Base-by-base conservation (phyloP, 2,888 invertebrate genomes). In the Branchellion lobata region DNA sequence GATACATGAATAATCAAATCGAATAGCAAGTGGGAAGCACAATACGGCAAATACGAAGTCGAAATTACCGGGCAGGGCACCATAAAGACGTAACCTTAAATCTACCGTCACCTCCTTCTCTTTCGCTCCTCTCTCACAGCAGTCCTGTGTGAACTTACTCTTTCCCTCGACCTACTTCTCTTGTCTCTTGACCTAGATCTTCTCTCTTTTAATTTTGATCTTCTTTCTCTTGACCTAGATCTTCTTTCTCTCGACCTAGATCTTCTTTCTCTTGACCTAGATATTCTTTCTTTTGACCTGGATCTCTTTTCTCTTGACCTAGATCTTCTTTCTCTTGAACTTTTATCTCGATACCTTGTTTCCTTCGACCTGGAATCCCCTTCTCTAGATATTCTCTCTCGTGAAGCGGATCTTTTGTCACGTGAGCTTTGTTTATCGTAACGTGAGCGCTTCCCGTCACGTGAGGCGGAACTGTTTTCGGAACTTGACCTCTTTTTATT, bases 401-500 rank as follows among this genome's bases (percentile, higher is more conserved):
- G 5, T 65, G 65, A 65, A 8, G 8, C 24, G n/a, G 73, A 34
- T 14, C 73, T 73, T 33, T 40, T 34, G 73, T 29, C 53, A 27
- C 51, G 33, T 75, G 51, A n/a, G 51, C 1, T 75, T 47, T 47
- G 29, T 27, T 53, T 75, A 21, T 21, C 27, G 24, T 18, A 24
- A 11, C 57, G 29, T 8, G 18, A 40, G 33, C 31, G 21, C 57
- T 40, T 47, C 31, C 36, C 5, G 40, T 51, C 36, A 34, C 51
- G 5, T 27, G 27, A 47, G 68, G 71, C 33, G 11, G 29, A 31
- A 5, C 65, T 78, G 33, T 57, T 33, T 21, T 40, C 36, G 40
- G 72, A 68, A 27, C 47, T 80, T 18, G 78, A 53, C 34, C 73
- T 78, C n/a, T 68, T 79, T 34, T 69, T 74, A 27, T 47, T 47